Evolutionary conservation across 37 sponge, comb jelly and placozoan species (phyloP), one percentile per base, ranked within the genome.

Genomic region (Chondrosia reniformis): DNA sequence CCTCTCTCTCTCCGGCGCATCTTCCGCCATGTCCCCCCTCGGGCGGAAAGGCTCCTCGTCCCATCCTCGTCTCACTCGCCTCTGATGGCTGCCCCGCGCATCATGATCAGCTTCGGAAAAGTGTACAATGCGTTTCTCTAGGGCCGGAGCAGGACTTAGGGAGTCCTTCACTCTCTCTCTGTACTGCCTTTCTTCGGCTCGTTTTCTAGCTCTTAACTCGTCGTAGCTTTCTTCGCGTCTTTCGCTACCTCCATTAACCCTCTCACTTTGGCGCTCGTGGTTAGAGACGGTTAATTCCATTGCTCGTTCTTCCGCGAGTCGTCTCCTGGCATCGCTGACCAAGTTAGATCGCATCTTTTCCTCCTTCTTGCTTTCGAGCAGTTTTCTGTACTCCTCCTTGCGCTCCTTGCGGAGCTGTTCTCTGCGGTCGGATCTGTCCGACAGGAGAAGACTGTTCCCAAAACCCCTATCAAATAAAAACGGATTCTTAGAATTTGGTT

Each of bases 1-100:
- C 31, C 72, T 44, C 72, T 37, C 72, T 69, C 1, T 69, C 41
- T 37, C 41, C 42, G 42, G 72, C 82, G 86, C 90, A 89, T 89
- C 90, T 19, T 85, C 86, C 1, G 77, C 83, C 90, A 86, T 85
- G 33, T 63, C 27, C 52, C 34, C 67, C 13, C 45, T 6, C 2
- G 24, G 31, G 19, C 55, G 57, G 40, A 67, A 0, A 37, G 33
- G 62, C 43, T 73, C 30, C 10, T 19, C 76, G 52, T 33, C 42
- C 1, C 42, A 41, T 6, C 2, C 12, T 44, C 72, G 42, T 12
- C 19, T 69, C 43, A 41, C 42, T 3, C 72, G 72, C 24, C 1
- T 2, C 17, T 6, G 6, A n/a, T n/a, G n/a, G 7, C 61, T 59
- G 43, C 43, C 72, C 43, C 72, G 39, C 43, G n/a, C 41, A 43